phyloP scores from a whole-genome alignment of 2,797 vertebrate genomes.

The Peromyscus melanophrys region DNA sequence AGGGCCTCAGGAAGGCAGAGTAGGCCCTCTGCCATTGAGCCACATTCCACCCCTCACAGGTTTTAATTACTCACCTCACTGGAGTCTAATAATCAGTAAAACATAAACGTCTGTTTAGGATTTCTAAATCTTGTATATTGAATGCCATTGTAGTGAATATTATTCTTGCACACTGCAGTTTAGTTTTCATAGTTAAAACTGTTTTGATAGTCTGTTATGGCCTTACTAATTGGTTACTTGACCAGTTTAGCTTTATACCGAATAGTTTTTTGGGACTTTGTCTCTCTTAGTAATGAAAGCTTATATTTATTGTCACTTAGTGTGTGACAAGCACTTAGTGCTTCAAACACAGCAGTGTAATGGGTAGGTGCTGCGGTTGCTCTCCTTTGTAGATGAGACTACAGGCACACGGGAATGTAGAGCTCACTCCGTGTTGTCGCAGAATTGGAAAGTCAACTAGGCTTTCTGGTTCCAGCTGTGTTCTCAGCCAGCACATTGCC shows the following conservation, averaged over 20 bases:
- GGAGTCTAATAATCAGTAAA: conserved; percentile 44
- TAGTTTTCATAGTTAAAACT: conserved; percentile 20
- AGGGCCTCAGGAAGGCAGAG: not conserved
- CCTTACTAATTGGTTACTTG: not conserved
- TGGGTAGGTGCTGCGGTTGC: not conserved
- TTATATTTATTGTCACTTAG: not conserved
- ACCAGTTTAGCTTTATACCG: not conserved
- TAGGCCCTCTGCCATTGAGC: not conserved
- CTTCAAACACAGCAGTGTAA: not conserved
- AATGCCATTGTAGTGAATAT: not conserved
- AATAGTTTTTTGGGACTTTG: not conserved
- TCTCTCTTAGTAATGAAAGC: not conserved
- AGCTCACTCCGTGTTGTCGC: not conserved
- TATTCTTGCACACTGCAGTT: not conserved
- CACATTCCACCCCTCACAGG: not conserved
- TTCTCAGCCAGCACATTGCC: not conserved
- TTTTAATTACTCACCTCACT: not conserved
- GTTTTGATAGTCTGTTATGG: not conserved
- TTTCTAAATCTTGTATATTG: conserved; percentile 2
- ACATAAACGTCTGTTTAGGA: not conserved
- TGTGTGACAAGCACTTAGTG: not conserved
- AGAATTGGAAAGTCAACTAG: not conserved
- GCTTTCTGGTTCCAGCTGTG: not conserved
- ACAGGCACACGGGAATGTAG: not conserved
- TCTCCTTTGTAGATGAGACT: not conserved